These are phyloP conservation scores for Eciton burchellii DNA, from an alignment of 1,140 invertebrate species.

Conservation along the genomic window DNA sequence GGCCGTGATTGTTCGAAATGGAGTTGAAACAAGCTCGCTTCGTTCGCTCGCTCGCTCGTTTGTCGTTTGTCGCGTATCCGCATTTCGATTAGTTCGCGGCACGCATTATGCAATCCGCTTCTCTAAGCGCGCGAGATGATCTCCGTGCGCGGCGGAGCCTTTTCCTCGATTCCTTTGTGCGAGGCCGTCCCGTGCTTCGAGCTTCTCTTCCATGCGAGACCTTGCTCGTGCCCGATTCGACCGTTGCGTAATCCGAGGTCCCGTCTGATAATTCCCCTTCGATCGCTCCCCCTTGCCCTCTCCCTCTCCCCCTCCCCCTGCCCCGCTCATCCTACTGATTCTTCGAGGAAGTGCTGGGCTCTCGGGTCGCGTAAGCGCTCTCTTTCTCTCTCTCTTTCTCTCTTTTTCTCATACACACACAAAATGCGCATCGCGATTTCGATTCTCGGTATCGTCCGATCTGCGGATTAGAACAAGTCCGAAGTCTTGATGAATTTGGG, in stretches of 20 bases:
- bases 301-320: no score
- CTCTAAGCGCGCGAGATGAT: background rate
- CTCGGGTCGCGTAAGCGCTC: no score
- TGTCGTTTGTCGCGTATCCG: background rate
- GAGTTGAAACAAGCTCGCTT: no score
- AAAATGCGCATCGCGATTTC: no score
- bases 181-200: no score
- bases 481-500: no score
- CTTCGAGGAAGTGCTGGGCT: background rate
- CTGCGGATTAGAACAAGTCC: no score
- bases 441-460: no score
- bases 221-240: background rate
- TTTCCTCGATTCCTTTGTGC: background rate
- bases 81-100: background rate
- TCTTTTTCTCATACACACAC: no score
- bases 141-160: background rate
- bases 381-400: no score
- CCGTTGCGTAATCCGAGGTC: background rate
- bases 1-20: constrained; percentile 5
- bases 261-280: background rate
- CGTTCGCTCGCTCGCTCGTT: no score
- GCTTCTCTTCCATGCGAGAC: background rate
- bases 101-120: background rate
- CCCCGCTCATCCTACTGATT: background rate
- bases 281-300: background rate